phyloP scores from a whole-genome alignment of 2,888 invertebrate genomes.

The Sesia apiformis region DNA sequence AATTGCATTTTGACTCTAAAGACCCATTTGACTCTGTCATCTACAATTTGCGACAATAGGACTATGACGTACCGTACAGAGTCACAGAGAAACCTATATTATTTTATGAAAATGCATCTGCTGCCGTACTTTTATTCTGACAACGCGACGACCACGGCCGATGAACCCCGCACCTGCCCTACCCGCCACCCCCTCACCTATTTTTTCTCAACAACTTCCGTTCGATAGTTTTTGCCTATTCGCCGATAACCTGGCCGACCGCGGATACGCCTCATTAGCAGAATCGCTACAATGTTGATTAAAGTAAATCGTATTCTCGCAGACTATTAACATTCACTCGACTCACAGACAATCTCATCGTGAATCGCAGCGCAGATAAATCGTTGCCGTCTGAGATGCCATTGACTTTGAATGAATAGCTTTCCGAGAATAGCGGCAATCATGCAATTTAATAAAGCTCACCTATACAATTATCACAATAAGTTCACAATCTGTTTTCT shows the following conservation, averaged over 20 bases:
- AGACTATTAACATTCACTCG: conserved; percentile 6
- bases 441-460: conserved; percentile 3
- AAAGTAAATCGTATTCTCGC: conserved; percentile 33
- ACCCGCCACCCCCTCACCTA: conserved; percentile 45
- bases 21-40: too few species aligned
- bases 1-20: too few species aligned
- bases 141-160: conserved; percentile 24
- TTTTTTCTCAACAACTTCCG: conserved; percentile 67
- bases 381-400: conserved; percentile 27
- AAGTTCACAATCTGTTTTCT: not conserved
- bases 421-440: conserved; percentile 12
- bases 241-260: conserved; percentile 63
- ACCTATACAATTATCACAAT: not conserved
- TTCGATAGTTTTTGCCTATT: conserved; percentile 57
- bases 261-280: conserved; percentile 65
- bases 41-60: too few species aligned
- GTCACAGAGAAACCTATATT: too few species aligned
- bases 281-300: conserved; percentile 46
- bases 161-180: conserved; percentile 64
- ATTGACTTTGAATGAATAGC: conserved; percentile 32
- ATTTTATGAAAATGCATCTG: too few species aligned
- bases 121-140: too few species aligned
- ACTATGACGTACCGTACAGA: too few species aligned
- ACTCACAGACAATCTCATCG: conserved; percentile 6
- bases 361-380: conserved; percentile 29